Base-by-base conservation (phyloP, 2,888 invertebrate species). In the Lordiphosa andalusiaca region DNA sequence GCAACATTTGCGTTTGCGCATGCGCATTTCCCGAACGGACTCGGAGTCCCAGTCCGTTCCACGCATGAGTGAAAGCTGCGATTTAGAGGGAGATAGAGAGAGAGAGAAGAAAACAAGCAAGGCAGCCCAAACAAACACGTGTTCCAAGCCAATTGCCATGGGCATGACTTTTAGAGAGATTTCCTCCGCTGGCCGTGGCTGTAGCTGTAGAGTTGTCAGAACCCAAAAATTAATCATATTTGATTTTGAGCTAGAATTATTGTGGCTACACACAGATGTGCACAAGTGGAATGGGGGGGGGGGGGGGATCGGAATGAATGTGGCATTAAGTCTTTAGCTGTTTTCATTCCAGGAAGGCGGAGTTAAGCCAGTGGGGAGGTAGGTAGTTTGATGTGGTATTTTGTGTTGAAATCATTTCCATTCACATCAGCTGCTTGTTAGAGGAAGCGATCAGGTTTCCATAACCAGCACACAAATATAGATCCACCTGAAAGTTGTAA, bases 11-110 rank as follows among this genome's bases (percentile, higher is more conserved):
- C 76, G 68, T 81, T 75, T 80, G 83, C 83, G 68, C 78, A 78
- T 67, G 67, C 69, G 59, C 83, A 72, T 71, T 72, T 70, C 76
- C 69, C 76, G n/a, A 25, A 25, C 76, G n/a, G 19, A 25, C 16
- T 30, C 37, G 16, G 38, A 49, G 37, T 36, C 51, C n/a, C 40
- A 30, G 30, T 53, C 61, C 37, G 38, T 52, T 63, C 68, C 66
- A 80, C 80, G 80, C 80, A 80, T 80, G 82, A 81, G 80, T 84
- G 80, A 80, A 80, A 80, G 80, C 78, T 80, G 78, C 82, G 82
- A 80, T 84, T 80, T 81, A 23, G 67, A 69, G 61, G 23, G 67
- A 69, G 61, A 40, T n/a, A 19, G 53, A 42, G 40, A 35, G 39
- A 37, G 36, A 19, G 33, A 6, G 41, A 3, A 6, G 13, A 44